These are phyloP conservation scores for Bombus huntii DNA, from an alignment of 1,140 invertebrate species.

Conservation along the genomic window DNA sequence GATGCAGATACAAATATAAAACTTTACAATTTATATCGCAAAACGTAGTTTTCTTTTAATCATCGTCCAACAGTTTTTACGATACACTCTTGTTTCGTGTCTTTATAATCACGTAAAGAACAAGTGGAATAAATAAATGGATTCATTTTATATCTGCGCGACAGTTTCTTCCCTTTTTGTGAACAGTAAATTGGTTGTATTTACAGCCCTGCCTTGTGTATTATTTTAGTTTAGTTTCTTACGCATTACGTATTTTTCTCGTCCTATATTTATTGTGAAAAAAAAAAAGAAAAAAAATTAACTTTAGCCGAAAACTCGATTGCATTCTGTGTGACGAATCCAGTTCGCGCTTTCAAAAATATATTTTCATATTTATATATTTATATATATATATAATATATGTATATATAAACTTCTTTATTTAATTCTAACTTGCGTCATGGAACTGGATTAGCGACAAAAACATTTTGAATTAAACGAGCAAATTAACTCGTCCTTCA, in stretches of 20 bases:
- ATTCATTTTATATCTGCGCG: slow-evolving; percentile 67
- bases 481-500: slow-evolving; percentile 20
- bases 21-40: slow-evolving; percentile 47
- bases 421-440: slow-evolving; percentile 70
- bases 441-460: slow-evolving; percentile 73
- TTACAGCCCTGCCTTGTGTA: slow-evolving; percentile 68
- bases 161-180: slow-evolving; percentile 62
- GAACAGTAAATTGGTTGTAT: slow-evolving; percentile 72
- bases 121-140: slow-evolving; percentile 68
- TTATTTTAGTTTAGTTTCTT: slow-evolving; percentile 32
- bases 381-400: slow-evolving; percentile 61
- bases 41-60: slow-evolving; percentile 24
- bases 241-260: slow-evolving; percentile 60
- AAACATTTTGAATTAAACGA: slow-evolving; percentile 56
- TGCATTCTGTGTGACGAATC: slow-evolving; percentile 63
- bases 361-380: slow-evolving; percentile 70
- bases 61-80: slow-evolving; percentile 28
- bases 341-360: slow-evolving; percentile 71
- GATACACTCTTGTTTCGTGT: slow-evolving; percentile 25
- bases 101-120: slow-evolving; percentile 45
- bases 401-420: slow-evolving; percentile 68
- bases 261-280: slow-evolving; percentile 49
- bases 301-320: slow-evolving; percentile 60
- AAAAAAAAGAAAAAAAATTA: slow-evolving; percentile 47
- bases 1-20: slow-evolving; percentile 17